A percentile compares a stretch with the other conserved stretches of the same genome.
These are phyloP conservation scores for Eucidaris tribuloides DNA, from an alignment of 35 echinoderm and acorn worm genomes.

Conservation along the genomic window DNA sequence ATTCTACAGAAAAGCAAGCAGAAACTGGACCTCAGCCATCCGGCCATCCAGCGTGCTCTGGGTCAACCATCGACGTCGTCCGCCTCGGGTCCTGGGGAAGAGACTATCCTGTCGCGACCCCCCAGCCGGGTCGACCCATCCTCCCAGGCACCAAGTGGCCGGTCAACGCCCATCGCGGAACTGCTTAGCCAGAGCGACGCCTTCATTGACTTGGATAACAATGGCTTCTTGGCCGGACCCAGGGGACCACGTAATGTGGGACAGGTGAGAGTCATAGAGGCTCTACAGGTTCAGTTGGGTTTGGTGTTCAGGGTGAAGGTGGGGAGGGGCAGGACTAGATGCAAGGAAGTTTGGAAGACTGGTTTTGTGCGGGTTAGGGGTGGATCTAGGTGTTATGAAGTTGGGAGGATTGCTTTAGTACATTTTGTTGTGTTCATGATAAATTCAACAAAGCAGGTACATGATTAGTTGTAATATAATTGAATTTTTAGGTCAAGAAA, in stretches of 20 bases:
- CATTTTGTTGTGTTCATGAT: no score
- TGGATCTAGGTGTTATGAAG: neutral
- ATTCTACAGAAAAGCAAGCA: constrained; percentile 50
- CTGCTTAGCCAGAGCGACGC: constrained; percentile 29
- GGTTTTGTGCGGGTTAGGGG: neutral
- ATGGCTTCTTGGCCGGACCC: neutral
- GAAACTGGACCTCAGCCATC: constrained; percentile 80
- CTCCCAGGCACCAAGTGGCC: neutral
- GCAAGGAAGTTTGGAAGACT: neutral
- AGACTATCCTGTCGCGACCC: neutral
- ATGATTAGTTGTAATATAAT: no score
- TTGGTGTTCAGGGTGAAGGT: neutral
- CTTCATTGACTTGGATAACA: neutral
- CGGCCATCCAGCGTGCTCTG: constrained; percentile 77
- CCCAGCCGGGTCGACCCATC: neutral
- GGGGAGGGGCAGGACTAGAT: neutral
- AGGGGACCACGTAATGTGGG: constrained; percentile 46
- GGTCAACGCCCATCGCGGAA: constrained; percentile 44
- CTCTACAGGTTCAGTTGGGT: neutral
- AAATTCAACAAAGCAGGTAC: no score
- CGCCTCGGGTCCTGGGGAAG: neutral
- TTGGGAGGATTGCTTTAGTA: neutral
- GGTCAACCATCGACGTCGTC: neutral
- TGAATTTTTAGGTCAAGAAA: no score
- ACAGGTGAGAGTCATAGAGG: constrained; percentile 32